These are phyloP conservation scores for Eristalis pertinax DNA, from an alignment of 2,888 invertebrate species.

Conservation along the genomic window DNA sequence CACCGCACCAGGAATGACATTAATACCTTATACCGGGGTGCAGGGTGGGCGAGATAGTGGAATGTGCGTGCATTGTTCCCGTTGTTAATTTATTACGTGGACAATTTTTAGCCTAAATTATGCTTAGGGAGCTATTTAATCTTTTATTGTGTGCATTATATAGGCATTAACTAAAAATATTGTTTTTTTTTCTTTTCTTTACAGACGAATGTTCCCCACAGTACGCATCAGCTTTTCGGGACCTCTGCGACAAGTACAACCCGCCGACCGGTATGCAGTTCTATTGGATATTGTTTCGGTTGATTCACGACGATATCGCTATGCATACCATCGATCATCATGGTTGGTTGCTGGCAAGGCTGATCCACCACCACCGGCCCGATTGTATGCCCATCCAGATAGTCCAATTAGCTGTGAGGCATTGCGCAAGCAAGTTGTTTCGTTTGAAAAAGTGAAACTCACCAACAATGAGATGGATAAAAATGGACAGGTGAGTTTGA, in stretches of 20 bases:
- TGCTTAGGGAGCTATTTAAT: constrained; percentile 5
- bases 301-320: constrained; percentile 97
- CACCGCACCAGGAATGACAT: constrained; percentile 54
- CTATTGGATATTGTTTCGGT: constrained; percentile 98
- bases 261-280: constrained; percentile 94
- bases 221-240: constrained; percentile 96
- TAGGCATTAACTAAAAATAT: constrained; percentile 8
- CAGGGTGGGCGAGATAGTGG: constrained; percentile 62
- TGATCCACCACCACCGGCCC: constrained; percentile 96
- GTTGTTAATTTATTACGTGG: constrained; percentile 65
- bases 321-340: constrained; percentile 98
- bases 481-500: constrained; percentile 91
- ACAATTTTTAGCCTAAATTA: constrained; percentile 63
- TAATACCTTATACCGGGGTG: constrained; percentile 43
- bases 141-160: constrained; percentile 22
- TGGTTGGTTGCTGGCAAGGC: constrained; percentile 99
- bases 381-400: constrained; percentile 98
- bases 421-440: constrained; percentile 96
- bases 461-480: constrained; percentile 99
- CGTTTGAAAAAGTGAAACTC: constrained; percentile 98
- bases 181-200: constrained; percentile 73
- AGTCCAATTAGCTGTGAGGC: constrained; percentile 98
- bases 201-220: constrained; percentile 99
- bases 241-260: constrained; percentile 83
- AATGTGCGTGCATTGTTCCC: constrained; percentile 71